Base-by-base conservation (phyloP, 1,140 invertebrate species). In the Anastrepha ludens region DNA sequence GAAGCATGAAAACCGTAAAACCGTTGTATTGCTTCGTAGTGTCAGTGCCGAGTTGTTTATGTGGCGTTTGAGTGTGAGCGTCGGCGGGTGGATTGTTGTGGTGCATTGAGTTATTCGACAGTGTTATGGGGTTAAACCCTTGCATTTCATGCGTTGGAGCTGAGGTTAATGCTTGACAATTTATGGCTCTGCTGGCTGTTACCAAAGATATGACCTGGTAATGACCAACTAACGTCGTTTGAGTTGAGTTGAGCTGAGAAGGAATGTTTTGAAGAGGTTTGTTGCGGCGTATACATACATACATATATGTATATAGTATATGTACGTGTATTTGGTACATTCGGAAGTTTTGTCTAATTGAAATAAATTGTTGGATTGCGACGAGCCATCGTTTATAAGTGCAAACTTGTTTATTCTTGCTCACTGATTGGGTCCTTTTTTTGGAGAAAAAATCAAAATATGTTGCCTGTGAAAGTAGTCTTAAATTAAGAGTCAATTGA, bases 91-190 rank as follows among this genome's bases (percentile, higher is more conserved):
- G 62, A 65, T 41, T 67, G 65, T 41, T n/a, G 39, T 67, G 29
- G 64, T 47, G 13, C 67, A 74, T 74, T 74, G 67, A 47, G 67
- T 47, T 47, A 74, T 74, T 15, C 67, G 67, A 44, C 17, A 47
- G 13, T 74, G 67, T 74, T 74, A 41, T 13, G 67, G 1, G 67
- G 67, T 74, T 74, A 74, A 74, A 11, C 15, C 67, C 17, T 74
- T 15, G 39, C 29, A n/a, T 41, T 39, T 67, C 39, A 7, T 17
- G 3, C 15, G 64, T 47, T 47, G 67, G 17, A 15, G 67, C n/a
- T 74, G 44, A 74, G 67, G 67, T 47, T 74, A 74, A 74, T 74
- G 44, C 44, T 9, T n/a, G 67, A 44, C 9, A 74, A 74, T 74
- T 74, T 74, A 74, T 74, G 67, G 41, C 41, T 47, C 44, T 74